Evolutionary conservation across 64 coral and sea anemone species (phyloP).

Genomic region (Cladopsammia gracilis): DNA sequence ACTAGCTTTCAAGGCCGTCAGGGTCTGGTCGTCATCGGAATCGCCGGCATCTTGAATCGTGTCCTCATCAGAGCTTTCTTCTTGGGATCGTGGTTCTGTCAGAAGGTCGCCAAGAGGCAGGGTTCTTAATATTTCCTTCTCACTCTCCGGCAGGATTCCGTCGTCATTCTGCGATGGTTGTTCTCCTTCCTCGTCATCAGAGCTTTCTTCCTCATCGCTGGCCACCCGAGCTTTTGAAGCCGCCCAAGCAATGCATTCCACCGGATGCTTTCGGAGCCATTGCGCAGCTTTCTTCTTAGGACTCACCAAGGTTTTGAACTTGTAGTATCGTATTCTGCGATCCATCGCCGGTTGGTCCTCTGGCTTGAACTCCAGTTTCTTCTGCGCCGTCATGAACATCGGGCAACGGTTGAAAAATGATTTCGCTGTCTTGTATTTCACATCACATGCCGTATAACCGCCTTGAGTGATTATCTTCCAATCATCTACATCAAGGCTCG

Average conservation of each 20-base stretch:
- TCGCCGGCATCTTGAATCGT: too few species aligned
- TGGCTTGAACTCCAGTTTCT: slow-evolving; percentile 1
- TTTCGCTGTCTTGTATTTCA: slow-evolving; percentile 32
- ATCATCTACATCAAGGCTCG: slow-evolving; percentile 13
- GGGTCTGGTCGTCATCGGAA: too few species aligned
- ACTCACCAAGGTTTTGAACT: slow-evolving; percentile 23
- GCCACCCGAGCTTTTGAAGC: neutral
- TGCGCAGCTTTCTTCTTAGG: slow-evolving; percentile 33
- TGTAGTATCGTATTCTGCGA: neutral
- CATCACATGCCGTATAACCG: slow-evolving; percentile 50
- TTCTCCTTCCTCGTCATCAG: neutral
- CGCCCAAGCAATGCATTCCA: slow-evolving; percentile 55
- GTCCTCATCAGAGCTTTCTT: neutral
- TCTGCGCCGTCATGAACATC: slow-evolving; percentile 32
- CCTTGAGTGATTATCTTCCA: slow-evolving; percentile 40
- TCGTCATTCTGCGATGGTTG: neutral
- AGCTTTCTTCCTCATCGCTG: neutral
- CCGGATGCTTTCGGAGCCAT: slow-evolving; percentile 38
- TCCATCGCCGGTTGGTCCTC: slow-evolving; percentile 44
- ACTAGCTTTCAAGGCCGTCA: too few species aligned
- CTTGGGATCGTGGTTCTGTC: neutral
- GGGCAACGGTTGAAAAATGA: slow-evolving; percentile 41
- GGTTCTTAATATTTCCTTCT: neutral
- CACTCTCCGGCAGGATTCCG: neutral
- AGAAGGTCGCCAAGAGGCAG: neutral